Evolutionary conservation across 2,113 vertebrate species (phyloP).

Genomic region (Hippocampus guttulatus): DNA sequence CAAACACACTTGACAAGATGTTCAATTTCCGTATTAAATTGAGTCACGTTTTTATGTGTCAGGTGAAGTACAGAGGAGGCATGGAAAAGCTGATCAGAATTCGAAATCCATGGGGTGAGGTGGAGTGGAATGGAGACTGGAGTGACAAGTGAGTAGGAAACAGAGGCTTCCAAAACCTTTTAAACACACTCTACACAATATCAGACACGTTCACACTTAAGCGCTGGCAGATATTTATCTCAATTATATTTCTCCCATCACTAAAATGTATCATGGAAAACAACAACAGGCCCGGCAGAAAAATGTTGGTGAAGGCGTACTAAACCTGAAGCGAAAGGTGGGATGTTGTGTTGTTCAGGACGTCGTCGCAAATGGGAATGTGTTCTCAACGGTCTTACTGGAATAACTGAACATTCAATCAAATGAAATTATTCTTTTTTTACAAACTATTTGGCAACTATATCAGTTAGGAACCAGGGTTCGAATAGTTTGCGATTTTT

Average conservation of each 20-base stretch:
- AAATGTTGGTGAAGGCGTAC: background rate
- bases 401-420: too few relatives aligned
- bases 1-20: background rate
- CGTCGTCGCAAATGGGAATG: too few relatives aligned
- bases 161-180: background rate
- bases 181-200: background rate
- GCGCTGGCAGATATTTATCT: background rate
- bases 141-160: conserved; percentile 74
- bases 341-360: too few relatives aligned
- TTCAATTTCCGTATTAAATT: background rate
- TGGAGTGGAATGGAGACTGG: conserved; percentile 87
- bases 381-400: too few relatives aligned
- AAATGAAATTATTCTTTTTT: too few relatives aligned
- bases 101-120: conserved; percentile 84
- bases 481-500: too few relatives aligned
- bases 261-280: background rate
- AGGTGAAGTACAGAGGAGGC: conserved; percentile 42
- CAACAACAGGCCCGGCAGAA: too few relatives aligned
- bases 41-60: conserved; percentile 10
- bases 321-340: too few relatives aligned
- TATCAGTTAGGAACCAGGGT: background rate
- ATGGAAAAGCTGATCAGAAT: conserved; percentile 47
- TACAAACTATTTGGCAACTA: background rate
- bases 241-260: background rate
- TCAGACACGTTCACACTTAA: background rate